A percentile compares a stretch with the other conserved stretches of the same genome.
Evolutionary conservation across 2,113 vertebrate genomes (phyloP).

Genomic region (Suncus etruscus): DNA sequence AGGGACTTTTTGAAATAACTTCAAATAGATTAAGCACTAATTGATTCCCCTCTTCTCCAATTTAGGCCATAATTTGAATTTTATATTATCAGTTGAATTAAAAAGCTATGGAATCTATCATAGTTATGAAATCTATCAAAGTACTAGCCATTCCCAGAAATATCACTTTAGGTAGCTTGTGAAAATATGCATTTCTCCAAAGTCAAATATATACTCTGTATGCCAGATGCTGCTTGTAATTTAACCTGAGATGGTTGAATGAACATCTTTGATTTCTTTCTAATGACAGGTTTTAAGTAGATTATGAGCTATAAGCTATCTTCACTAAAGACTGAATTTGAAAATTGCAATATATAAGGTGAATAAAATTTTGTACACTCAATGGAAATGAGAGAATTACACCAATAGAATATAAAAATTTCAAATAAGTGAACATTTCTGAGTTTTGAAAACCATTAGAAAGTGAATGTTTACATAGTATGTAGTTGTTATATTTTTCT

Average conservation of each 20-base stretch:
- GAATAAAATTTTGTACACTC: constrained; percentile 30
- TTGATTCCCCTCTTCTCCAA: constrained; percentile 74
- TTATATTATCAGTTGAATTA: constrained; percentile 70
- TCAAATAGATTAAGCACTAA: constrained; percentile 74
- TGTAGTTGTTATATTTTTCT: constrained; percentile 7
- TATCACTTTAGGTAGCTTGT: constrained; percentile 44
- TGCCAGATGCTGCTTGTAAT: constrained; percentile 36
- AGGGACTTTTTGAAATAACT: constrained; percentile 80
- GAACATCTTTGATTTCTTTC: constrained; percentile 36
- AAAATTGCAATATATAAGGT: not conserved
- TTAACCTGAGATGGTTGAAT: not conserved
- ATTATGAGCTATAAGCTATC: constrained; percentile 11
- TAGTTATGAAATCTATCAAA: not conserved
- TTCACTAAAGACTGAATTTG: constrained; percentile 46
- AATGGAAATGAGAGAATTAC: constrained; percentile 38
- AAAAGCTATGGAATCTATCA: constrained; percentile 5
- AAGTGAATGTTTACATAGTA: not conserved
- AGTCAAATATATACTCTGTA: not conserved
- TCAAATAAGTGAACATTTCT: constrained; percentile 4
- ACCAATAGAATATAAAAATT: not conserved
- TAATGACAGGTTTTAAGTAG: not conserved
- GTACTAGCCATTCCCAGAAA: constrained; percentile 3
- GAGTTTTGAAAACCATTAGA: not conserved
- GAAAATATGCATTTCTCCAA: constrained; percentile 51
- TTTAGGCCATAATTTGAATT: constrained; percentile 74